These are phyloP conservation scores for Zaprionus kolodkinae DNA, from an alignment of 1,140 invertebrate genomes.

Conservation along the genomic window DNA sequence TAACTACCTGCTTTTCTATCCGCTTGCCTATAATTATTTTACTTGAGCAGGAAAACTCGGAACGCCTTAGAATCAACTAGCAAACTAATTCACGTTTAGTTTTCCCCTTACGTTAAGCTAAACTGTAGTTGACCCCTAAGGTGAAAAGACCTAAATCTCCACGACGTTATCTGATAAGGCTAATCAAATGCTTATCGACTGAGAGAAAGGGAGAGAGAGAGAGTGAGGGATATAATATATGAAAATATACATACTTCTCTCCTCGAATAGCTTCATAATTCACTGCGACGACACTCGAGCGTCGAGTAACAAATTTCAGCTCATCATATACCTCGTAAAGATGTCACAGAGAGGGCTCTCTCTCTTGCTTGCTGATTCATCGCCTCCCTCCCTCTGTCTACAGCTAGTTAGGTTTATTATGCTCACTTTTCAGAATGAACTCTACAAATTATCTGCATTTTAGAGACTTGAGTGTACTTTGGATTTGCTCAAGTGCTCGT, in stretches of 20 bases:
- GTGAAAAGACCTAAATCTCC: background rate
- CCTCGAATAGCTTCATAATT: conserved; percentile 11
- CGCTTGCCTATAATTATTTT: background rate
- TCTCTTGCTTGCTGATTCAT: background rate
- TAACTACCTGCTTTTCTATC: background rate
- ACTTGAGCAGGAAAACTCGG: background rate
- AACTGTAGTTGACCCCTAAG: background rate
- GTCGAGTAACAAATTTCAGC: conserved; percentile 39
- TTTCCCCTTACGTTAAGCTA: background rate
- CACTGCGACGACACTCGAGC: conserved; percentile 47
- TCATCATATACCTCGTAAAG: conserved; percentile 14
- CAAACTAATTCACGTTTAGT: background rate
- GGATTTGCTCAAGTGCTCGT: background rate
- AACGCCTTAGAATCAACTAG: background rate
- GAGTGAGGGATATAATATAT: background rate
- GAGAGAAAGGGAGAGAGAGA: background rate
- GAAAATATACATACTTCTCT: background rate
- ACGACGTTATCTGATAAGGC: conserved; percentile 42
- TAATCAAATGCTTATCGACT: conserved; percentile 53
- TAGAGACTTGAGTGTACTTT: conserved; percentile 16
- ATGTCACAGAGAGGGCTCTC: background rate
- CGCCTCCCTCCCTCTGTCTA: background rate
- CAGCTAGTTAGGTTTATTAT: background rate
- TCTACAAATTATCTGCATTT: conserved; percentile 4
- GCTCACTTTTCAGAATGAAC: background rate